These are phyloP conservation scores for Pelecanus crispus DNA, from an alignment of 2,113 vertebrate species.

Conservation along the genomic window DNA sequence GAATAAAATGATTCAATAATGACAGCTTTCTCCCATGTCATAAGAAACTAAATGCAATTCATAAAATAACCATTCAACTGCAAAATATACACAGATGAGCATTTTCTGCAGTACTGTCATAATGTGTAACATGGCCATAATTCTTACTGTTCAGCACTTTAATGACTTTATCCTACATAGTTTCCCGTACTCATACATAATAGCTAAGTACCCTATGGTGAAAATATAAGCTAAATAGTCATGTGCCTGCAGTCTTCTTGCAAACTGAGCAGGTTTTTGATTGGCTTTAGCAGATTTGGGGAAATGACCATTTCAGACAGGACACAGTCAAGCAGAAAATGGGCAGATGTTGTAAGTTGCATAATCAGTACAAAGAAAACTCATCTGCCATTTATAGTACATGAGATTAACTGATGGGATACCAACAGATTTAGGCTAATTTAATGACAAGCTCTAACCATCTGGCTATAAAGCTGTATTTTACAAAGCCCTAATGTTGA, in stretches of 20 bases:
- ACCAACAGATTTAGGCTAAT: slow-evolving; percentile 40
- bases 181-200: not conserved
- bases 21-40: not conserved
- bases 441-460: slow-evolving; percentile 48
- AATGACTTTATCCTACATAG: not conserved
- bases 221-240: not conserved
- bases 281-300: slow-evolving; percentile 39
- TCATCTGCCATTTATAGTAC: slow-evolving; percentile 41
- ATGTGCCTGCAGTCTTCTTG: not conserved
- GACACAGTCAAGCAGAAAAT: slow-evolving; percentile 53
- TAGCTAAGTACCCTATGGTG: not conserved
- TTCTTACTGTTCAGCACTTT: not conserved
- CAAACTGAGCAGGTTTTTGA: slow-evolving; percentile 35
- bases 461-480: slow-evolving; percentile 41
- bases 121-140: not conserved
- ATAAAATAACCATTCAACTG: not conserved
- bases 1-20: not conserved
- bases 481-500: slow-evolving; percentile 18
- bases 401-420: slow-evolving; percentile 31
- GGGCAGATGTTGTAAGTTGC: slow-evolving; percentile 42
- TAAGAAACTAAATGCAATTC: not conserved
- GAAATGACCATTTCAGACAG: slow-evolving; percentile 52
- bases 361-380: slow-evolving; percentile 48
- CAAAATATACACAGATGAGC: not conserved
- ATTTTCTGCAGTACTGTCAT: not conserved